phyloP scores from a whole-genome alignment of 2,113 vertebrate genomes.

The Equus przewalskii region DNA sequence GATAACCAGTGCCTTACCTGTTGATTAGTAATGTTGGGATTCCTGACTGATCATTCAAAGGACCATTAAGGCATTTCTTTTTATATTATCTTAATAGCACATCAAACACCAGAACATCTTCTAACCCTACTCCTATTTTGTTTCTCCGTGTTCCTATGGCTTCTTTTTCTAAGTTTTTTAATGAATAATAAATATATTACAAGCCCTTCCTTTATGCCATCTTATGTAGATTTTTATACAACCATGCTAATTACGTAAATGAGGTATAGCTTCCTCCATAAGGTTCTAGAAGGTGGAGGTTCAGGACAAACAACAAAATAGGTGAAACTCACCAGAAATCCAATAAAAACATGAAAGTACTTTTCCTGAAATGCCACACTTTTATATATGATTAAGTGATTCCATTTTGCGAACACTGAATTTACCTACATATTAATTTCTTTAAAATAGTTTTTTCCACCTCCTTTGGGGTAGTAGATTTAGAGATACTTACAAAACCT shows the following conservation, averaged over 20 bases:
- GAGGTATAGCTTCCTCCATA: neutral
- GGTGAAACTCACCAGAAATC: neutral
- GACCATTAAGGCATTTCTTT: neutral
- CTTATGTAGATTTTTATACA: neutral
- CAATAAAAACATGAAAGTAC: neutral
- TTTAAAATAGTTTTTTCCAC: too few species aligned
- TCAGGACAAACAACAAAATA: neutral
- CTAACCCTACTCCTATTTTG: neutral
- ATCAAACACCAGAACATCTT: neutral
- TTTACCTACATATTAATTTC: too few species aligned
- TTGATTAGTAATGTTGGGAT: neutral
- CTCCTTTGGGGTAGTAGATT: neutral
- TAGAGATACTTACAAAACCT: neutral
- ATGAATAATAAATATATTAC: neutral
- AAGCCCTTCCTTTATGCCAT: fast-evolving
- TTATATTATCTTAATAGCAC: neutral
- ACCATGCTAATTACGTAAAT: neutral
- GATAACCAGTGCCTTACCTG: neutral
- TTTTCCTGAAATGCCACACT: neutral
- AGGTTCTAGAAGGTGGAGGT: neutral
- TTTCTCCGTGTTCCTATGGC: neutral
- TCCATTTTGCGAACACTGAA: neutral
- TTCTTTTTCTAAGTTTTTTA: neutral
- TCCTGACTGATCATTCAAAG: neutral
- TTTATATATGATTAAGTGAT: neutral